Base-by-base conservation (phyloP, 2,113 vertebrate species). In the Calidris pygmaea region DNA sequence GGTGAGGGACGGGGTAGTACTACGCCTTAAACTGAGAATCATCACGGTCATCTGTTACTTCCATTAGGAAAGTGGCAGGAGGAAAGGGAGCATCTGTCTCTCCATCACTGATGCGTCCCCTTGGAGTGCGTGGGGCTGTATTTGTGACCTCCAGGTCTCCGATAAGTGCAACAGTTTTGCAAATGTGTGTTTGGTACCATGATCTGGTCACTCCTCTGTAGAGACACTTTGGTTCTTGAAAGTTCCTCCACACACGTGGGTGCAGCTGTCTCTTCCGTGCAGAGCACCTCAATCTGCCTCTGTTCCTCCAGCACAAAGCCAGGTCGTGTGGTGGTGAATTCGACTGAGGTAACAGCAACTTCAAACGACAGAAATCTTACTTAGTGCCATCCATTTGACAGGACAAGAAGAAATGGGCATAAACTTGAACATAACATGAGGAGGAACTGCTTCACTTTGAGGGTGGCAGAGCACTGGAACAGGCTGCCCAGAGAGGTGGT, bases 231-330 rank as follows among this genome's bases (percentile, higher is more conserved):
- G 30, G 10, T 48, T 60, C 74, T 75, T 47, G 8, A 34, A 45
- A 48, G 37, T 22, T 76, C 23, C 48, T 81, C 45, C 26, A 27
- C 10, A 0, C 4, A 10, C 16, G 5, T 0, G 0, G 13, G 9
- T 52, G 32, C 35, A 30, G 20, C 37, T 85, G 58, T 37, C 15
- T 29, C 32, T 29, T 67, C 79, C 43, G 52, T 39, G 41, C 85
- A 41, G 53, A 67, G 65, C 5, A 2, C 47, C n/a, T 20, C 1
- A 0, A 10, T 37, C 29, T 67, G 41, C 5, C 1, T 20, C 50
- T 41, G 14, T 71, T 47, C 59, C 67, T 71, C 29, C 47, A 29
- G 34, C 7, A 0, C n/a, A 88, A 66, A 92, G 18, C 20, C 48
- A 19, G 32, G 48, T 35, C 48, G 6, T 0, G 0, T 16, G 27